Base-by-base conservation (phyloP, 2,113 vertebrate genomes). In the Chamaetylas fuelleborni region DNA sequence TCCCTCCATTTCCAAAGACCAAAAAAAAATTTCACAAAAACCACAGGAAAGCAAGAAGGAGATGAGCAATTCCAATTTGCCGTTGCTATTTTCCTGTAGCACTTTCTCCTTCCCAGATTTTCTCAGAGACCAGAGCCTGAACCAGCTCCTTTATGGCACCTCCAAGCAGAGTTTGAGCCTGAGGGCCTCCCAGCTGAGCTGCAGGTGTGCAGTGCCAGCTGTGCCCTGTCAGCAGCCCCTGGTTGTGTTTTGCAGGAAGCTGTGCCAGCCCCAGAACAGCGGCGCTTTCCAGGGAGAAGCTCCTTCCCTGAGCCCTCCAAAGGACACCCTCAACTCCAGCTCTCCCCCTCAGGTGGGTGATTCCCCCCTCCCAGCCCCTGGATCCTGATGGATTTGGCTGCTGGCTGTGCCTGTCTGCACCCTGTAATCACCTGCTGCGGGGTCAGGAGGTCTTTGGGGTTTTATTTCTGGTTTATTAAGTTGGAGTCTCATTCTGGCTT, bases 341-440 rank as follows among this genome's bases (percentile, higher is more conserved):
- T 99, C 99, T 8, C 99, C 99, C 15, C 98, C 98, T 34, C 99
- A 99, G 98, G 99, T 99, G 95, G 90, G 97, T 92, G 47, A 60
- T 36, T 9, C 19, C 38, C 42, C 34, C 43, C 16, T 42, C 34
- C 17, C 1, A 53, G 56, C 50, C 57, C 16, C 3, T 0, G 6
- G 2, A 5, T 69, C 69, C 23, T 5, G 4, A 0, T 36, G 86
- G 64, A 1, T 81, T 7, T 48, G 65, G 40, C 18, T 17, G 69
- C 81, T 34, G 84, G 94, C 85, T 8, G 19, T 3, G 70, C 53
- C 74, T 92, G 70, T 79, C 88, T 45, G 51, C 65, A 22, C 16
- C 7, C 92, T 19, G 69, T 69, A 48, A 48, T 81, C 95, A 33
- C 87, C 86, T 65, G 71, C 86, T 86, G 71, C 31, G 2, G 36